These are phyloP conservation scores for Abrostola tripartita DNA, from an alignment of 2,888 invertebrate genomes.

Conservation along the genomic window DNA sequence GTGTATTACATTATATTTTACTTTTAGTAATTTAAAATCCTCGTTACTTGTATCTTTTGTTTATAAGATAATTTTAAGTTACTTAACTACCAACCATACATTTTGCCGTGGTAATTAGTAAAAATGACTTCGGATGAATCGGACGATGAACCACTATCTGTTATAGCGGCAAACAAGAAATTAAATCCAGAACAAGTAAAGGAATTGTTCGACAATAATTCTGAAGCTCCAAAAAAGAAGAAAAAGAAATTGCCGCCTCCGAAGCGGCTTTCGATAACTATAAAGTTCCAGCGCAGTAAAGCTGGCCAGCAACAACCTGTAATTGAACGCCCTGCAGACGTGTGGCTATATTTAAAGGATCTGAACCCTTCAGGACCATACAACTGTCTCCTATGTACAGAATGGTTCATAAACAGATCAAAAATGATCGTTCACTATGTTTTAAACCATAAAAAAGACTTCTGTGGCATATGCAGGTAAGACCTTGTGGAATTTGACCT, in stretches of 20 bases:
- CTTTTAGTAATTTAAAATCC: too few species aligned
- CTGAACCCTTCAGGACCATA: slow-evolving; percentile 82
- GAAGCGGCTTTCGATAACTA: slow-evolving; percentile 58
- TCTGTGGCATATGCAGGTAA: slow-evolving; percentile 86
- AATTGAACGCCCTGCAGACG: slow-evolving; percentile 79
- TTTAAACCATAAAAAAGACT: slow-evolving; percentile 86
- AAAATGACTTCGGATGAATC: slow-evolving; percentile 75
- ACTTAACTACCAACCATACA: too few species aligned
- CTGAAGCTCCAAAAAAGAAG: slow-evolving; percentile 61
- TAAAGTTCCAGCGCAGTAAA: slow-evolving; percentile 56
- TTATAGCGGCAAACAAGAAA: slow-evolving; percentile 76
- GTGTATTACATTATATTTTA: too few species aligned
- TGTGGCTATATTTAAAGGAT: slow-evolving; percentile 85
- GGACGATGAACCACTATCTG: slow-evolving; percentile 82
- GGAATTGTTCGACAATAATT: slow-evolving; percentile 6
- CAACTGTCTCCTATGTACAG: slow-evolving; percentile 81
- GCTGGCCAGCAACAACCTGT: slow-evolving; percentile 56
- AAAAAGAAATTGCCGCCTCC: slow-evolving; percentile 56
- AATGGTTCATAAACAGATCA: slow-evolving; percentile 83
- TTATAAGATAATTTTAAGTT: too few species aligned
- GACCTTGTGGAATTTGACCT: slow-evolving; percentile 15
- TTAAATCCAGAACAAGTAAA: slow-evolving; percentile 57
- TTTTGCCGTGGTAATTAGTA: neutral
- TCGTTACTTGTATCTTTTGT: too few species aligned
- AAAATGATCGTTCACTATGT: slow-evolving; percentile 84